Conservation (phyloP, 1,140 invertebrate species). For the Eurosta solidaginis region DNA sequence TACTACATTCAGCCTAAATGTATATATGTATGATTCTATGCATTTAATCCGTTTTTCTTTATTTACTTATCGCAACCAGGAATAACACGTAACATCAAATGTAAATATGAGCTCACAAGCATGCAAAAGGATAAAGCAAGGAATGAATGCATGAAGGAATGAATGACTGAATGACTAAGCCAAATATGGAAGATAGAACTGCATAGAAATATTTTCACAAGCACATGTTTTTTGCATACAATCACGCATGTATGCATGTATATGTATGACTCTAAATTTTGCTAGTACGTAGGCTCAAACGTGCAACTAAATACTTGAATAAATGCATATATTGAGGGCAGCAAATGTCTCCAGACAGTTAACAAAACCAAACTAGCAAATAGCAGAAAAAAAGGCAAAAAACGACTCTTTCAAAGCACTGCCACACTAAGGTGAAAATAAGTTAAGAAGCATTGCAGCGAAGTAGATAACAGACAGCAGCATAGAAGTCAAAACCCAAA, state of each 20-base stretch:
- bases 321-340: not conserved
- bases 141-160: not conserved
- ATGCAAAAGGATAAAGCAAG: not conserved
- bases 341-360: constrained; percentile 14
- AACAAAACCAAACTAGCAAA: constrained; percentile 8
- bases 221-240: not conserved
- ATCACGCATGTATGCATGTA: not conserved
- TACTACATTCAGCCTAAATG: not conserved
- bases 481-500: not conserved
- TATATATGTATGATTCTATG: not conserved
- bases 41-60: constrained; percentile 20
- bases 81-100: constrained; percentile 32
- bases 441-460: not conserved
- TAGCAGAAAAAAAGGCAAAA: not conserved
- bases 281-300: not conserved
- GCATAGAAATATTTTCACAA: not conserved
- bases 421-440: not conserved
- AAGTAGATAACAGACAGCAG: not conserved
- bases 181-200: not conserved
- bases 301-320: not conserved
- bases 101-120: constrained; percentile 30
- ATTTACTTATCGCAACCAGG: constrained; percentile 32
- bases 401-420: not conserved
- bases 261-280: too few species aligned
- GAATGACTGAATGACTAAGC: not conserved